These are phyloP conservation scores for Pholis gunnellus DNA, from an alignment of 2,113 vertebrate species.

Conservation along the genomic window DNA sequence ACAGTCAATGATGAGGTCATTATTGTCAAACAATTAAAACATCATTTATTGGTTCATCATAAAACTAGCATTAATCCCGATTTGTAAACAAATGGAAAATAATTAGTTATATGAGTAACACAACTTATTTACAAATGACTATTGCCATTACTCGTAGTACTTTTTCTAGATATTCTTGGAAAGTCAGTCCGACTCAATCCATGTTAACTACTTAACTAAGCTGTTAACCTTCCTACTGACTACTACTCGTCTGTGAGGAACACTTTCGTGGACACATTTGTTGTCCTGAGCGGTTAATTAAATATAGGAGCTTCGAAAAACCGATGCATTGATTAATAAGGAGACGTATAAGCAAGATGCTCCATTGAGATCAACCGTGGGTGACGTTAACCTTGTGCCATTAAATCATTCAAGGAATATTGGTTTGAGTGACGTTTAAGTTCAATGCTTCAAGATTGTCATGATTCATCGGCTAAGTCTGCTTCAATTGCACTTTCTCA, in stretches of 20 bases:
- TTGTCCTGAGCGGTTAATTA: no score
- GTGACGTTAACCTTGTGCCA: not conserved
- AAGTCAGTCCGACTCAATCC: not conserved
- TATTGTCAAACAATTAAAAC: not conserved
- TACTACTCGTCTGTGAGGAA: not conserved
- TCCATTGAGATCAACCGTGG: not conserved
- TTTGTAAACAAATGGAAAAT: not conserved
- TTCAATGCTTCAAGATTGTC: not conserved
- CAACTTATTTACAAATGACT: not conserved
- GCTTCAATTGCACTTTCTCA: not conserved
- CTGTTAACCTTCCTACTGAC: not conserved
- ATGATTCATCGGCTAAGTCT: not conserved
- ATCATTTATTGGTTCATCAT: not conserved
- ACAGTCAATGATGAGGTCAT: not conserved
- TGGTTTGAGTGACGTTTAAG: not conserved
- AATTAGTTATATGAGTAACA: not conserved
- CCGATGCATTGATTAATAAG: not conserved
- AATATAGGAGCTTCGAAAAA: no score
- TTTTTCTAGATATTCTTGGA: not conserved
- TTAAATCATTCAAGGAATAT: not conserved
- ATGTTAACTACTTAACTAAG: not conserved
- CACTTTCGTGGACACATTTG: not conserved
- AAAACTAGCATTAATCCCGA: not conserved
- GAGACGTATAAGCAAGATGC: not conserved
- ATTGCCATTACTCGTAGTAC: not conserved